Evolutionary conservation across 2,797 vertebrate genomes (phyloP).

Genomic region (Pseudotriccus pelzelni): DNA sequence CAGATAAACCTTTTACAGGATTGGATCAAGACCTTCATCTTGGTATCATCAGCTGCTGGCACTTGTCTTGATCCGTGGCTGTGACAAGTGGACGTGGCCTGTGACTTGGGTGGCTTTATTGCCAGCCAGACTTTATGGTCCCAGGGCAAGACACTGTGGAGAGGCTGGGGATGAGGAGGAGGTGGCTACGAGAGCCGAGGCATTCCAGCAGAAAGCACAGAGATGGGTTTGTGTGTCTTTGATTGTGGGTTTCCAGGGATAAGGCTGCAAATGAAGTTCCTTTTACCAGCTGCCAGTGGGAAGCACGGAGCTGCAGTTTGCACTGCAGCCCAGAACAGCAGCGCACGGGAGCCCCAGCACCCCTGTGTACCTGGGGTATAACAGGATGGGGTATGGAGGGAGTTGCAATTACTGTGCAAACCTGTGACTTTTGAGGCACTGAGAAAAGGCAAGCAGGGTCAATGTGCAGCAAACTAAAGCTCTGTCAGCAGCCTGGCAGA

Average conservation of each 20-base stretch:
- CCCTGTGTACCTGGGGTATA: neutral
- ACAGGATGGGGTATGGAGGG: neutral
- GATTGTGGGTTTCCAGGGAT: neutral
- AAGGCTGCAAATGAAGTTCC: neutral
- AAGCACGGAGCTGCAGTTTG: neutral
- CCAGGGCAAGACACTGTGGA: neutral
- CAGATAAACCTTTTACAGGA: neutral
- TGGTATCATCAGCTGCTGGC: neutral
- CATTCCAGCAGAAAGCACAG: neutral
- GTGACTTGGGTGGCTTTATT: neutral
- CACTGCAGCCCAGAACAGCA: neutral
- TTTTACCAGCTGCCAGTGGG: neutral
- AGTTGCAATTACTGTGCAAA: neutral
- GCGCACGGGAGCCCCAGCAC: neutral
- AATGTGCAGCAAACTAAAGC: neutral
- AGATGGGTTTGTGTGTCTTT: neutral
- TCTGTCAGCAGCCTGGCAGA: neutral
- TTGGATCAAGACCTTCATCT: neutral
- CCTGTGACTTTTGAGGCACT: neutral
- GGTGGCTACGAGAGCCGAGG: neutral
- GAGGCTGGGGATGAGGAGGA: neutral
- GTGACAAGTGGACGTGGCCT: accelerated
- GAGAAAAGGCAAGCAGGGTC: neutral
- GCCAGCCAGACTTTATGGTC: neutral
- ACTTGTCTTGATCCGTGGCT: neutral